Evolutionary conservation across 2,888 invertebrate species (phyloP), one percentile per base, ranked within the genome.

Genomic region (Tineola bisselliella): DNA sequence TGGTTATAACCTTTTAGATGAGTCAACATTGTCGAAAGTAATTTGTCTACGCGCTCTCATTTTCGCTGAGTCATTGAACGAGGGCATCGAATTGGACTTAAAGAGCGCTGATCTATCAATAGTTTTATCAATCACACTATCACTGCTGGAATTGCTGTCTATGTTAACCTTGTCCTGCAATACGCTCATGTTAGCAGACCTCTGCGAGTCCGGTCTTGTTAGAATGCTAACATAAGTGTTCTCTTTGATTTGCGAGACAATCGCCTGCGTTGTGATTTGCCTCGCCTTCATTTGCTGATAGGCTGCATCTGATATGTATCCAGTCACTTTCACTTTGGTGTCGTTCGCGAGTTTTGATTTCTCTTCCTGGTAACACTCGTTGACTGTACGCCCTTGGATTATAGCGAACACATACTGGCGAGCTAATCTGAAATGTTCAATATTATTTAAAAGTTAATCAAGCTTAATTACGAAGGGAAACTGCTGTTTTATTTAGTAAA

Each of bases 331-430:
- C 63, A 44, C 70, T 64, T 68, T 75, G 8, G 70, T 65, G 70
- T 79, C 81, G 64, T 70, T 78, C 43, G 79, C 72, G 62, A 76
- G 68, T 64, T 76, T 81, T 25, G 70, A 67, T 61, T 83, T 79
- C 65, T 88, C 88, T 43, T 88, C 87, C 62, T 81, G 79, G 65
- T 87, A 84, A 63, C 92, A 90, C 59, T 92, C 91, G 44, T 92
- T 92, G 1, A 90, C 87, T 0, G 89, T 81, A 65, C 89, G 90
- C 0, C 91, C 92, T 69, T 89, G 88, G 62, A 91, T 89, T 12
- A 92, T 91, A 0, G 88, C 86, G 67, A 86, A 91, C 0, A 89
- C 91, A 73, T 92, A 90, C 64, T 88, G 89, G 38, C 90, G 89
- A 0, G 92, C 91, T 61, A 92, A 78, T 64, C 91, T 90, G 74